Percentiles rank a stretch among this genome's conserved stretches.
phyloP scores from a whole-genome alignment of 1,140 invertebrate genomes.

The Elymnias hypermnestra region DNA sequence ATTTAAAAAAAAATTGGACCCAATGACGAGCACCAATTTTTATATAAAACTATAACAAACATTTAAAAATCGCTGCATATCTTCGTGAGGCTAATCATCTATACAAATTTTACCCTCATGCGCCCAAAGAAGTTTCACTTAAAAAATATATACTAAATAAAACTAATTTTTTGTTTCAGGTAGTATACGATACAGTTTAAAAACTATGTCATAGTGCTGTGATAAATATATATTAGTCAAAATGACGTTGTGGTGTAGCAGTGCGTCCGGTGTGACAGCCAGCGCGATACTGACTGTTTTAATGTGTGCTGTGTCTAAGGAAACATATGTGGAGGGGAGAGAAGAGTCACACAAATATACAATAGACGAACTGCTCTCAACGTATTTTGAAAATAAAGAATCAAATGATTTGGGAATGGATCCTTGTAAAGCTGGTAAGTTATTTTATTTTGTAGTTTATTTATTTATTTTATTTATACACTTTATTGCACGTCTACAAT shows the following conservation, averaged over 20 bases:
- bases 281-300: slow-evolving; percentile 39
- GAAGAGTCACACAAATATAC: slow-evolving; percentile 77
- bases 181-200: slow-evolving; percentile 19
- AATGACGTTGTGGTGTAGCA: slow-evolving; percentile 45
- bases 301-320: slow-evolving; percentile 28
- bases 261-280: slow-evolving; percentile 30
- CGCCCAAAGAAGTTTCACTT: too few relatives aligned
- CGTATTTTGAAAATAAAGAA: slow-evolving; percentile 80
- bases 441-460: slow-evolving; percentile 1
- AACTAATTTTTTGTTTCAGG: slow-evolving; percentile 48
- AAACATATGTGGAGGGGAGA: slow-evolving; percentile 43
- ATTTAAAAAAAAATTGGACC: too few relatives aligned
- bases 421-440: slow-evolving; percentile 90
- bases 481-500: too few relatives aligned
- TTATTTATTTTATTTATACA: too few relatives aligned
- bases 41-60: too few relatives aligned
- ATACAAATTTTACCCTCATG: too few relatives aligned
- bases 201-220: slow-evolving; percentile 47
- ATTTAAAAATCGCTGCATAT: too few relatives aligned
- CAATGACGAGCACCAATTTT: too few relatives aligned
- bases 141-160: too few relatives aligned
- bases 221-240: slow-evolving; percentile 27
- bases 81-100: too few relatives aligned
- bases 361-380: slow-evolving; percentile 81
- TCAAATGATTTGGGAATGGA: slow-evolving; percentile 88